These are phyloP conservation scores for Umimayanthus chanpuru DNA, from an alignment of 92 coral and sea anemone species.

Conservation along the genomic window DNA sequence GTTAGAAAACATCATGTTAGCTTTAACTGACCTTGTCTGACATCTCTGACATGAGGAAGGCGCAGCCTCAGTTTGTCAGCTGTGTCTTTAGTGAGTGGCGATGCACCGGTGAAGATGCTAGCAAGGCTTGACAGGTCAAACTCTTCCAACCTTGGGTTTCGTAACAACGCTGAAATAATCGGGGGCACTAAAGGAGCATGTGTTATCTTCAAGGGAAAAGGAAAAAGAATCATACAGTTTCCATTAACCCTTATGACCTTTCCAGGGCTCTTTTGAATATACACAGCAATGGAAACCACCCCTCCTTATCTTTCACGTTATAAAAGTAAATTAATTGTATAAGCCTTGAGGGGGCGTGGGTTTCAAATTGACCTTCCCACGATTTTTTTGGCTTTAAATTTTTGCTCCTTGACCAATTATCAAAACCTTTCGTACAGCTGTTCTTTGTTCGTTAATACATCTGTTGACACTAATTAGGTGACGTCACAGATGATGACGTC, in stretches of 20 bases:
- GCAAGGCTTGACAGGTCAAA: constrained; percentile 19
- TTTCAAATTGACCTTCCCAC: too few relatives aligned
- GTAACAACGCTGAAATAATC: neutral
- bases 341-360: too few relatives aligned
- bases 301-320: too few relatives aligned
- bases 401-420: too few relatives aligned
- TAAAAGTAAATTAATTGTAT: too few relatives aligned
- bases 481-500: too few relatives aligned
- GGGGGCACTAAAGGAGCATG: constrained; percentile 29
- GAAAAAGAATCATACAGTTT: neutral
- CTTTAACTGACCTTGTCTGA: neutral
- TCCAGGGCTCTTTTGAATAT: neutral
- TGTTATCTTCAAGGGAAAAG: constrained; percentile 8
- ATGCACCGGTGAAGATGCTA: neutral
- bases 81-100: neutral
- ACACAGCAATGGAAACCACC: neutral
- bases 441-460: too few relatives aligned
- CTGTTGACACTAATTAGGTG: too few relatives aligned
- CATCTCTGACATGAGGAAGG: neutral
- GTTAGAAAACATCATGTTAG: neutral
- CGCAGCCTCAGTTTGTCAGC: neutral
- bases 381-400: too few relatives aligned
- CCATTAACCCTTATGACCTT: neutral
- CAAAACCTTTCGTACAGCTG: too few relatives aligned
- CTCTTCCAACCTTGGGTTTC: neutral